Evolutionary conservation across 2,797 vertebrate species (phyloP), one percentile per base, ranked within the genome.

Genomic region (Cygnus olor): DNA sequence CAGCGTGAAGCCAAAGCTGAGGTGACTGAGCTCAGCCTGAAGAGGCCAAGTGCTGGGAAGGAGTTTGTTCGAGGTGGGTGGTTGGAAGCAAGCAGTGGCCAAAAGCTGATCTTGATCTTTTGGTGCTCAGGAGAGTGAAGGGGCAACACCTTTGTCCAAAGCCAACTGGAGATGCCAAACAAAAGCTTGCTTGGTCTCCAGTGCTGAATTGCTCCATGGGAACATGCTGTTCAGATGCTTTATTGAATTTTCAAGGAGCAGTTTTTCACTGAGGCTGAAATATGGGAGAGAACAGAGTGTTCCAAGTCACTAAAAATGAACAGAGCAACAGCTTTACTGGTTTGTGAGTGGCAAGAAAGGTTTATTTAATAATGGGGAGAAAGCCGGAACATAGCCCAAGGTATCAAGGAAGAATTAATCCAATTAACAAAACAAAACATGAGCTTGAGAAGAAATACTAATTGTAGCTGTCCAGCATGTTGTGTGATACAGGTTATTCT

Each of bases 201-300:
- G 54, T 42, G 89, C 72, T 81, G 94, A 92, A 45, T 53, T 78
- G 95, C 94, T 95, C 95, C 90, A 85, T 88, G 90, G 92, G 88
- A 92, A 95, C 94, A 1, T 60, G 86, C 80, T 94, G 96, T 93
- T 93, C 94, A 85, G 96, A 74, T 72, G 81, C 88, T 68, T 96
- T 90, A 96, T 93, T 95, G 94, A 91, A 93, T 93, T 96, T 97
- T 95, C 92, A 95, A 88, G 81, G 83, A 88, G 88, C 88, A 93
- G 61, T 87, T 93, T 96, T 87, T 91, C 92, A 74, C 60, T 80
- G 88, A 78, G 92, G 64, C 78, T 94, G 90, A 96, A 93, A 93
- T 85, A 82, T 38, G 90, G 89, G 85, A 65, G 88, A 93, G 96
- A 95, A 97, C 96, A 94, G 91, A 34, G 77, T 96, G 95, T 97